Evolutionary conservation across 1,140 invertebrate species (phyloP), one percentile per base, ranked within the genome.

Genomic region (Hirudo medicinalis): DNA sequence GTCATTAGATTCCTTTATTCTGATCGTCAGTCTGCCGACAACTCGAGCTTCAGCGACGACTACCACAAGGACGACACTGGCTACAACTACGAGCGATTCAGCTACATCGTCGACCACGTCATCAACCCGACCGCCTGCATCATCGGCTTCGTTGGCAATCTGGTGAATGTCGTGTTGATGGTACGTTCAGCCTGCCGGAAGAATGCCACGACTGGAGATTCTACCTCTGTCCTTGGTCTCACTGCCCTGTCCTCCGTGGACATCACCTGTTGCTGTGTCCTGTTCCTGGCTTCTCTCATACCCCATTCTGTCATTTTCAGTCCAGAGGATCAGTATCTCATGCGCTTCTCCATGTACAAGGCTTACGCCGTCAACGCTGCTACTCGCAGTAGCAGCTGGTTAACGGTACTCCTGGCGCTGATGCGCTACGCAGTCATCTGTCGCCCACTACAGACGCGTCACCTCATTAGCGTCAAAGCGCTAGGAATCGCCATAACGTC

Each of bases 231-330:
- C 54, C n/a, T 78, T 25, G 78, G 79, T 71, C 75, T 80, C 11
- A 78, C 79, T 55, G 76, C 76, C 5, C 69, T 80, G 67, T 78
- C 80, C 15, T 72, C 78, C 13, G 78, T 77, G 4, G 80, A 81
- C 73, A 73, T 81, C 20, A 74, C 77, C 73, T 80, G 78, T 71
- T 80, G 80, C 73, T 22, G n/a, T 5, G 43, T 20, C 49, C 43
- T 27, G 2, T 25, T 20, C 43, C 22, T 53, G 36, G 40, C 27
- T 3, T 55, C 69, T 4, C 3, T 54, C 8, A 13, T 70, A 22
- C 20, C 49, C 43, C 69, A 53, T n/a, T 53, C 29, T 29, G 19
- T 27, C n/a, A 49, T 53, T 27, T 40, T 49, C 53, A 36, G 25
- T 22, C 9, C 25, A 13, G 20, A 43, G 6, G 19, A 22, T 5